Evolutionary conservation across 2,113 vertebrate species (phyloP), one percentile per base, ranked within the genome.

Genomic region (Xenopus tropicalis): DNA sequence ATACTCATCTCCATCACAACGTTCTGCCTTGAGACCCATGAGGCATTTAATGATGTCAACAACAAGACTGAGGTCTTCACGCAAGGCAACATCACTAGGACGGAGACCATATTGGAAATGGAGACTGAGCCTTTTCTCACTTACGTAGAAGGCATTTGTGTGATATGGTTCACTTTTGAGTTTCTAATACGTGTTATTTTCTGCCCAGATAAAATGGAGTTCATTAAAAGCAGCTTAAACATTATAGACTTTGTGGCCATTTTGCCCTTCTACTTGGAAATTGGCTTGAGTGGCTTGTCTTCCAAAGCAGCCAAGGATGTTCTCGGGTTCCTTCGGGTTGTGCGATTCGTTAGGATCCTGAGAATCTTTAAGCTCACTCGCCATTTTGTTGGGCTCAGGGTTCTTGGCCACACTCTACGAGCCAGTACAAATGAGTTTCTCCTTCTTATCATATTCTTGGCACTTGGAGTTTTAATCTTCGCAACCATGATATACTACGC

Each of bases 401-500:
- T 98, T 7, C 71, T 98, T 75, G 96, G 96, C 5, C 96, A 98
- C 87, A 98, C 96, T 0, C 78, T 98, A 0, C 85, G 95, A 0
- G 96, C 96, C 71, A 97, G 95, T 86, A 98, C 96, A 80, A 98
- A 98, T 0, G 96, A 98, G 76, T 98, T 98, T 85, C 84, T 98
- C 61, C 87, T 98, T n/a, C 90, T 98, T 25, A 95, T 98, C 78
- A 98, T 98, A 79, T 98, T 98, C 85, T 72, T 98, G 25, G 96
- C 96, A 0, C 78, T 98, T 0, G 96, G 96, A 0, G 96, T 98
- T 11, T 85, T 98, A 59, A 98, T 98, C 77, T 98, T 98, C 11
- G 96, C 96, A 90, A 98, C 96, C 24, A 97, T 98, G 96, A 98
- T 98, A 79, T 98, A 97, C 79, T 98, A 98, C 11, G 96, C 96